Conservation (phyloP, 2,888 invertebrate species). For the Coenonympha arcania region DNA sequence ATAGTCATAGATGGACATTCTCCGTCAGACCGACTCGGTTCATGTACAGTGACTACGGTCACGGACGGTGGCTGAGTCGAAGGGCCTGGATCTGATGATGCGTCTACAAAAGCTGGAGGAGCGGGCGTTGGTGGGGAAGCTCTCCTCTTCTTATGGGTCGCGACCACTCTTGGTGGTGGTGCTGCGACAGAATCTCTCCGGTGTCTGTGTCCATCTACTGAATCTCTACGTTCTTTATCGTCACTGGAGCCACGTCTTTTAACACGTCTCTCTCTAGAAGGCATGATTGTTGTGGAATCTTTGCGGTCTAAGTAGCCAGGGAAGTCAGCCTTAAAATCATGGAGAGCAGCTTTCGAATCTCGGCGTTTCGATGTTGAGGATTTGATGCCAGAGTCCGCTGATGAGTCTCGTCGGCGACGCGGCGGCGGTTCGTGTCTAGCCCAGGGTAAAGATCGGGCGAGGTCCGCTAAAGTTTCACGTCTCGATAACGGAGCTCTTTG, state of each 20-base stretch:
- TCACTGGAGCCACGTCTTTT: conserved; percentile 78
- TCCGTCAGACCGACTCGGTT: conserved; percentile 74
- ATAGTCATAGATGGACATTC: conserved; percentile 76
- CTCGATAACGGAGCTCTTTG: conserved; percentile 82
- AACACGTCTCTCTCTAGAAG: conserved; percentile 61
- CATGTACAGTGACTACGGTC: conserved; percentile 63
- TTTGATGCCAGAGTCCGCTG: conserved; percentile 88
- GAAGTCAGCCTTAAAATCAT: conserved; percentile 81
- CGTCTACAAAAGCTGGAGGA: conserved; percentile 71
- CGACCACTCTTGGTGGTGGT: conserved; percentile 77
- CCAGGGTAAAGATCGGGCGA: conserved; percentile 89
- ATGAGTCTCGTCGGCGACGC: conserved; percentile 88
- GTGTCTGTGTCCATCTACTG: conserved; percentile 79
- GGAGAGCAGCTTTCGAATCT: conserved; percentile 79
- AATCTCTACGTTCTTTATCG: conserved; percentile 76
- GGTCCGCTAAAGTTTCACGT: conserved; percentile 89
- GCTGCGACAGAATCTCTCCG: conserved; percentile 79
- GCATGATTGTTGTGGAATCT: conserved; percentile 75
- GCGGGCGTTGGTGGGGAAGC: conserved; percentile 60
- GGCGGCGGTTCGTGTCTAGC: conserved; percentile 76
- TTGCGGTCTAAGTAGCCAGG: conserved; percentile 80
- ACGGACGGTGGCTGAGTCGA: conserved; percentile 62
- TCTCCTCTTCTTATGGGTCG: conserved; percentile 75
- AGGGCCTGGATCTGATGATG: conserved; percentile 79
- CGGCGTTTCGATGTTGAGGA: conserved; percentile 81